These are phyloP conservation scores for Apis cerana DNA, from an alignment of 1,140 invertebrate genomes.

Conservation along the genomic window DNA sequence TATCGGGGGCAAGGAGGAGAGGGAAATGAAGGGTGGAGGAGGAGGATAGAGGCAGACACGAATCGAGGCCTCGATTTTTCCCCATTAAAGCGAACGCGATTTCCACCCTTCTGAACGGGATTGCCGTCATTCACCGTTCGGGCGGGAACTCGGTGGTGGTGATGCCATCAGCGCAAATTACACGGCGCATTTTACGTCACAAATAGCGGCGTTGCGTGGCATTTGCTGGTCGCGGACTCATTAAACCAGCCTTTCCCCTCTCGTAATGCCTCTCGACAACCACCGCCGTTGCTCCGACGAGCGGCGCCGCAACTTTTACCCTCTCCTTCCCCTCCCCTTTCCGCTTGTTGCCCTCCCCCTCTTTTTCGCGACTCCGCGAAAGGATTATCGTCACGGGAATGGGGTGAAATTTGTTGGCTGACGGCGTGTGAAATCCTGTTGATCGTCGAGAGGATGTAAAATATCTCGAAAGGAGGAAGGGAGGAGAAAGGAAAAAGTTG, in stretches of 20 bases:
- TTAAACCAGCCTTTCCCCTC: slow-evolving; percentile 20
- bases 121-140: slow-evolving; percentile 39
- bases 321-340: not conserved
- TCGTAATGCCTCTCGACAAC: slow-evolving; percentile 29
- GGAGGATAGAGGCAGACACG: not conserved
- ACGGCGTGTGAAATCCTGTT: not conserved
- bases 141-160: not conserved
- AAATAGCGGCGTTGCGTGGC: slow-evolving; percentile 38
- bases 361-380: not conserved
- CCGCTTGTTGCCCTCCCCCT: not conserved
- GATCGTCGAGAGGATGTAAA: not conserved
- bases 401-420: not conserved
- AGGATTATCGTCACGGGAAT: not conserved
- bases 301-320: slow-evolving; percentile 7
- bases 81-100: slow-evolving; percentile 1
- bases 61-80: not conserved
- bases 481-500: not conserved
- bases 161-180: slow-evolving; percentile 38
- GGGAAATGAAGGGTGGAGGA: not conserved
- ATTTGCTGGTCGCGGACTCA: slow-evolving; percentile 28
- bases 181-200: slow-evolving; percentile 23
- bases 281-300: slow-evolving; percentile 5
- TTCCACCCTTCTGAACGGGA: not conserved
- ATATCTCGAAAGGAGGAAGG: too few species aligned
- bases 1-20: too few species aligned